These are phyloP conservation scores for Chelonus formosanus DNA, from an alignment of 2,888 invertebrate genomes.

Conservation along the genomic window DNA sequence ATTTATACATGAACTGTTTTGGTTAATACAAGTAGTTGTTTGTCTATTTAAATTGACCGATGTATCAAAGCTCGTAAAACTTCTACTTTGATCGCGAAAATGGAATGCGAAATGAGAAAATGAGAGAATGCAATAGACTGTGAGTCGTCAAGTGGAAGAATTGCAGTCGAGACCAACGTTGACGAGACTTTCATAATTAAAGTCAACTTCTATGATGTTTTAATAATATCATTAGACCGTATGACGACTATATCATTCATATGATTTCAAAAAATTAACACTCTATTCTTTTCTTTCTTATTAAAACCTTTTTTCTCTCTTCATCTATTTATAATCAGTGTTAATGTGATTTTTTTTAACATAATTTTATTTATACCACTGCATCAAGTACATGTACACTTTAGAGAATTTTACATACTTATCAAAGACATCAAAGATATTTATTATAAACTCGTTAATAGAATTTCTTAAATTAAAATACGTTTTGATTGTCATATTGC, in stretches of 20 bases:
- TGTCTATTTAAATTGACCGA: not conserved
- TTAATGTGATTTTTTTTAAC: too few species aligned
- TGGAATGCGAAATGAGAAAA: constrained; percentile 8
- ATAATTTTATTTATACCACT: too few species aligned
- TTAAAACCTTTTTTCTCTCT: constrained; percentile 35
- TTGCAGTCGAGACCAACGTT: constrained; percentile 9
- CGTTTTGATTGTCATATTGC: too few species aligned
- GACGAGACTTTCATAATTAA: constrained; percentile 28
- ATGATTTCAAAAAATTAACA: not conserved
- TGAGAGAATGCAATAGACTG: constrained; percentile 14
- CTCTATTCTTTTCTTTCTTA: not conserved
- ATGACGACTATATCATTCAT: not conserved
- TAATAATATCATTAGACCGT: constrained; percentile 2
- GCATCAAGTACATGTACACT: too few species aligned
- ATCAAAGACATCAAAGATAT: too few species aligned
- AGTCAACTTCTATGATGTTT: constrained; percentile 8
- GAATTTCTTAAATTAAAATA: too few species aligned
- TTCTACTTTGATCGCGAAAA: not conserved
- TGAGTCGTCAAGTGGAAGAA: constrained; percentile 6
- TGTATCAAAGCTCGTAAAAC: constrained; percentile 5
- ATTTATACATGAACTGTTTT: not conserved
- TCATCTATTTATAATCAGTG: not conserved
- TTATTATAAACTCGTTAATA: too few species aligned
- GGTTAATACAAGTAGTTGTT: not conserved
- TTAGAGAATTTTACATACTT: too few species aligned